Evolutionary conservation across 2,797 vertebrate genomes (phyloP), one percentile per base, ranked within the genome.

Genomic region (Tenualosa ilisha): DNA sequence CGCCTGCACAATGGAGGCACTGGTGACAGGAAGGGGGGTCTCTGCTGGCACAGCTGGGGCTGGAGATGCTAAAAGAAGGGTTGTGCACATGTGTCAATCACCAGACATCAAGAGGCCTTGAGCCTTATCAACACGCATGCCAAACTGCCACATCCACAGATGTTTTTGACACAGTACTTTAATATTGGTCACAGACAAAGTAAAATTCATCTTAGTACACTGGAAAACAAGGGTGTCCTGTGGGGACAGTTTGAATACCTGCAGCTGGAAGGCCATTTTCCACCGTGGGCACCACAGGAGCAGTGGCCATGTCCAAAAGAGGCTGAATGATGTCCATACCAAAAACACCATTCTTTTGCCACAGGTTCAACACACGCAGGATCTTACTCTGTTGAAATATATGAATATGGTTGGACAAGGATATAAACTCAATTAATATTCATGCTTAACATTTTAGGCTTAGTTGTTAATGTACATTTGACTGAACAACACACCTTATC

Each of bases 381-480:
- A 99, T 98, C 94, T 99, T 99, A 93, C 90, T 97, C 98, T 99
- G n/a, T n/a, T n/a, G n/a, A n/a, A n/a, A n/a, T n/a, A n/a, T n/a
- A n/a, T n/a, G 91, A 91, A 85, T 81, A 86, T 89, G 89, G 8
- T 79, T 86, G 83, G 37, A 50, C 7, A 81, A 40, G 9, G 43
- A 11, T 40, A 43, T 46, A 2, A 46, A 79, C 37, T 46, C 4
- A 15, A 8, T 24, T 22, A 79, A 24, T n/a, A 54, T 24, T n/a
- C 24, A 54, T 17, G 11, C 24, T 0, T 87, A 40, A 87, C 53
- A 84, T 17, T 63, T 83, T 17, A 4, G 2, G 17, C 11, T 17
- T 6, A 11, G 3, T 79, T 37, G 37, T 1, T 20, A 15, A 43
- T 40, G 72, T 46, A 40, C 15, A 43, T 3, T 43, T 79, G 24